These are phyloP conservation scores for Agriopis aurantiaria DNA, from an alignment of 2,888 invertebrate species.

Conservation along the genomic window DNA sequence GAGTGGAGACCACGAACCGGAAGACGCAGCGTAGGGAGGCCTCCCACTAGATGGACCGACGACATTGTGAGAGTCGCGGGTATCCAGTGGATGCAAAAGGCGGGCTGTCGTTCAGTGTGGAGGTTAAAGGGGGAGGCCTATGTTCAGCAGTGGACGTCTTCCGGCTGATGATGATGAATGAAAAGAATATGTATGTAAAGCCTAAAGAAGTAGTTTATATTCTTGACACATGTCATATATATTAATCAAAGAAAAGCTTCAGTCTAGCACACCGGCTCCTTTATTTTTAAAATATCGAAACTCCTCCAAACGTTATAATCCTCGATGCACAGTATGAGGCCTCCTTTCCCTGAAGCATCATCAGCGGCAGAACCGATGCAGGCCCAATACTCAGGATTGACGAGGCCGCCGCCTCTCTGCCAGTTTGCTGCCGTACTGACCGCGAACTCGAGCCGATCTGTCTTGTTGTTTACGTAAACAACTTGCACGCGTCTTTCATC, in stretches of 20 bases:
- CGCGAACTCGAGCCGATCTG: slow-evolving; percentile 62
- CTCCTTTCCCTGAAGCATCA: slow-evolving; percentile 51
- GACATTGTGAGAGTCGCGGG: no score
- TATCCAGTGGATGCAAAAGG: no score
- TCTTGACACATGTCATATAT: no score
- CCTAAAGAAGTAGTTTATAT: no score
- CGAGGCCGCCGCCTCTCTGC: slow-evolving; percentile 54
- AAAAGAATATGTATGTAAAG: no score
- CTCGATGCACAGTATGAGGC: slow-evolving; percentile 60
- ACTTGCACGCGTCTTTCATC: slow-evolving; percentile 2
- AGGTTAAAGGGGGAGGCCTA: no score
- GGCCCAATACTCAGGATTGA: slow-evolving; percentile 59
- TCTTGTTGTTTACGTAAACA: slow-evolving; percentile 56
- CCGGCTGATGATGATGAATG: no score
- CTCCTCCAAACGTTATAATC: slow-evolving; percentile 62
- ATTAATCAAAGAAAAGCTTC: neutral
- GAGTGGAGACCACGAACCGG: no score
- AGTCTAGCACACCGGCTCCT: slow-evolving; percentile 63
- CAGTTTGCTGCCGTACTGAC: slow-evolving; percentile 66
- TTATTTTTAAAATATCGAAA: slow-evolving; percentile 69
- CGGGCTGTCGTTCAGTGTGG: no score
- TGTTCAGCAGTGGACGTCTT: no score
- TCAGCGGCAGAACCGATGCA: slow-evolving; percentile 61
- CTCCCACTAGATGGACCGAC: no score
- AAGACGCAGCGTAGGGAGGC: no score